Base-by-base conservation (phyloP, 1,140 invertebrate genomes). In the Harlomillsia oculata region DNA sequence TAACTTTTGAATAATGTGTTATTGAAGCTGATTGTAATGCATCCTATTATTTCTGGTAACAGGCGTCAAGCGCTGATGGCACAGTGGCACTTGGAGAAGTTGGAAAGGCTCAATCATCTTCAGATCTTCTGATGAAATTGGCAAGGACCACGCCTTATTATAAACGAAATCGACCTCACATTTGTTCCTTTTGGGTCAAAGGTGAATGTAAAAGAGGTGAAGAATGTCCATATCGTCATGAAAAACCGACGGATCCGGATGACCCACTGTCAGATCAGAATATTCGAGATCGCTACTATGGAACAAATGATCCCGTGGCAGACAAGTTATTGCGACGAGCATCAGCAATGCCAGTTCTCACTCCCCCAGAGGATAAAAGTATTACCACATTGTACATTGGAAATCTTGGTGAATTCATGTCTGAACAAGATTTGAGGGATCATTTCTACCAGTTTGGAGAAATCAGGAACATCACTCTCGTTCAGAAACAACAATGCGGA, bases 101-200 rank as follows among this genome's bases (percentile, higher is more conserved):
- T 18, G 73, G 74, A 2, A 78, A 78, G 66, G 74, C 76, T 18
- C 71, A 72, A 53, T 68, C 74, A 6, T 72, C 75, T 2, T 78
- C 75, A 69, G 95, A 99, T 68, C 80, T 99, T 67, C 71, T 99
- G 13, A 80, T 94, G 69, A 92, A 97, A 68, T 75, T 99, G 59
- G 96, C 96, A 3, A 77, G 97, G 34, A 98, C 93, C 14, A 89
- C 92, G 34, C 97, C 97, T 0, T 99, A 99, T 72, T 99, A 99
- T 69, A 98, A 99, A 69, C 75, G 97, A 45, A 99, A 99, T 70
- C 77, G 93, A 64, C 95, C 97, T 0, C 97, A 99, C 72, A 97
- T 99, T 40, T 99, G 97, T 73, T 98, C 94, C 0, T 99, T 99
- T 72, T 99, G 95, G 92, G 95, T 99, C 0, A 99, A 99, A 76